A percentile compares a stretch with the other conserved stretches of the same genome.
phyloP scores from a whole-genome alignment of 2,888 invertebrate genomes.

The Margaritifera margaritifera region DNA sequence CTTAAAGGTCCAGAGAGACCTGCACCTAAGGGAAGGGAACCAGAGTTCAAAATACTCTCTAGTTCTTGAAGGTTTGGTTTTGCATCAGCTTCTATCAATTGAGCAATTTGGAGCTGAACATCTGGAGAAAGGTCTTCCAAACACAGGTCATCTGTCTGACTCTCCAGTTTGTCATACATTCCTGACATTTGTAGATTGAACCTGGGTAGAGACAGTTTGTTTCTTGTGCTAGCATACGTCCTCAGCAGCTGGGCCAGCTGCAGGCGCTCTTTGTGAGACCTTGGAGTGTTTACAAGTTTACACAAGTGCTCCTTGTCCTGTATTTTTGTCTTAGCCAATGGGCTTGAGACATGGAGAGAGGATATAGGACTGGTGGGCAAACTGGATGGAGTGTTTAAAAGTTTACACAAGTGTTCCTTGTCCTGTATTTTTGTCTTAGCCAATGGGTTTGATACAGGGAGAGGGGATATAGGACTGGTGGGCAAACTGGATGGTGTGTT shows the following conservation, averaged over 20 bases:
- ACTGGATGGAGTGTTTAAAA: slow-evolving; percentile 7
- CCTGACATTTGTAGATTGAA: slow-evolving; percentile 52
- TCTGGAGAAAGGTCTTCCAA: slow-evolving; percentile 53
- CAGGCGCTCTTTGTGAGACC: slow-evolving; percentile 55
- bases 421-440: slow-evolving; percentile 14
- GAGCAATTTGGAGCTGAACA: slow-evolving; percentile 55
- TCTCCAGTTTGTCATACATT: slow-evolving; percentile 28
- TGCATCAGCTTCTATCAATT: slow-evolving; percentile 53
- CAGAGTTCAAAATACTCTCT: slow-evolving; percentile 17
- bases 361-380: slow-evolving; percentile 3
- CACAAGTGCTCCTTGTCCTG: slow-evolving; percentile 34
- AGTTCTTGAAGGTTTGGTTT: slow-evolving; percentile 47
- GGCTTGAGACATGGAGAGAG: slow-evolving; percentile 1
- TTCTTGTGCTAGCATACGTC: slow-evolving; percentile 45
- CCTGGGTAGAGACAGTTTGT: slow-evolving; percentile 44
- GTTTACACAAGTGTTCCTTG: slow-evolving; percentile 43
- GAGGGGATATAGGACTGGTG: slow-evolving; percentile 3
- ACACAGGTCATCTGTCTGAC: slow-evolving; percentile 40
- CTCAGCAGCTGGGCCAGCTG: slow-evolving; percentile 55
- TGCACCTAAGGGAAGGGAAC: no score
- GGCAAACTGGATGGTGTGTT: slow-evolving; percentile 5
- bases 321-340: slow-evolving; percentile 11
- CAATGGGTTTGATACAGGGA: slow-evolving; percentile 4
- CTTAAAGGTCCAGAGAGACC: no score
- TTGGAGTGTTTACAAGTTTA: slow-evolving; percentile 64